Conservation (phyloP, 2,113 vertebrate genomes). For the Bolborhynchus lineola region DNA sequence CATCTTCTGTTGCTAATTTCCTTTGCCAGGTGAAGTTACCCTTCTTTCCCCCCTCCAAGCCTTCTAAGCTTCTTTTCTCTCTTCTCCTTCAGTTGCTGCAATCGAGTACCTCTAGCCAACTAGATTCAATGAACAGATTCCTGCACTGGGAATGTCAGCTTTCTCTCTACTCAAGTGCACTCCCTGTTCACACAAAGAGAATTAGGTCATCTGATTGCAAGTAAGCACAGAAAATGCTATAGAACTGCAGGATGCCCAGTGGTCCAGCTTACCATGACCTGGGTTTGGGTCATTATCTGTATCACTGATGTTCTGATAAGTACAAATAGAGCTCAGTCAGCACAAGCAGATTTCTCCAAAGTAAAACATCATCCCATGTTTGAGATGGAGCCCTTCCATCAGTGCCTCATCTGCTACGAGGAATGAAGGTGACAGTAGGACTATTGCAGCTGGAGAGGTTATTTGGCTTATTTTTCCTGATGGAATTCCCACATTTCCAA, state of each 20-base stretch:
- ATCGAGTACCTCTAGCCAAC: background rate
- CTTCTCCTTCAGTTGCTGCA: background rate
- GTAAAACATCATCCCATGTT: background rate
- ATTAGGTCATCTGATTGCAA: conserved; percentile 10
- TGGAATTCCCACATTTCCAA: background rate
- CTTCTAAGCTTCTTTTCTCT: background rate
- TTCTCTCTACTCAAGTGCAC: background rate
- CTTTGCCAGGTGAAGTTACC: background rate
- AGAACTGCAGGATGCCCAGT: background rate
- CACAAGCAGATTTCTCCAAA: background rate
- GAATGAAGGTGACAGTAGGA: background rate
- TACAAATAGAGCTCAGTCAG: background rate
- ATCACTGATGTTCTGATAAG: background rate
- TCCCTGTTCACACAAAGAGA: background rate
- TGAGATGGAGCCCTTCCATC: background rate
- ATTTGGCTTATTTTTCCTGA: background rate
- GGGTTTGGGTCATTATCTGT: background rate
- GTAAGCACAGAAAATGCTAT: background rate
- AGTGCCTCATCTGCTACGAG: background rate
- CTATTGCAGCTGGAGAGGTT: background rate
- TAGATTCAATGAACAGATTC: background rate
- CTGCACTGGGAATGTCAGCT: background rate
- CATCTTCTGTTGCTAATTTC: background rate
- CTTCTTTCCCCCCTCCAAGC: background rate
- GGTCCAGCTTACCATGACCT: background rate